Base-by-base conservation (phyloP, 2,113 vertebrate genomes). In the Chaenogobius annularis region DNA sequence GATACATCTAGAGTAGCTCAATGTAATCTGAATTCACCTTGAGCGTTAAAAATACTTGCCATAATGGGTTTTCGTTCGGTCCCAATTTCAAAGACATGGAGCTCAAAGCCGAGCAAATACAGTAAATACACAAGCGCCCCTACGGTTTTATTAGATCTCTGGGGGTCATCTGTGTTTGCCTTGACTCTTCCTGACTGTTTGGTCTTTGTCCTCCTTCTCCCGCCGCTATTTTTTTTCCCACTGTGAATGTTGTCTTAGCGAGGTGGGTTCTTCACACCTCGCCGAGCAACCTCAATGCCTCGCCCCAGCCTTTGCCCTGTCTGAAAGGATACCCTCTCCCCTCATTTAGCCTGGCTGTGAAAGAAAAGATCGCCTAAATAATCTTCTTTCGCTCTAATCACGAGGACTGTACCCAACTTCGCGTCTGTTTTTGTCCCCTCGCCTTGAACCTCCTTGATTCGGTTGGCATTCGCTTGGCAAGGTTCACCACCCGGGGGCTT, bases 331-430 rank as follows among this genome's bases (percentile, higher is more conserved):
- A 78, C 73, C 81, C 83, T 87, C 80, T 87, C 84, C 86, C 84
- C 82, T 88, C 82, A 81, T 87, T 89, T 85, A 84, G 72, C 79
- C 87, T 84, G 55, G 7, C 54, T 44, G 20, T 88, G 76, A 86
- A 90, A 89, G 86, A 86, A 80, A 83, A 83, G 77, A 37, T 23
- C 78, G 61, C 58, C 73, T 90, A 85, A 90, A 90, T 83, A 89
- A 90, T 84, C 87, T 88, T 83, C 83, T 71, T 69, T 73, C 48
- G 66, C 85, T 85, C 79, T 93, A 93, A 93, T 92, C 91, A 89
- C 75, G 68, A 67, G 84, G 74, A 77, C 77, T 73, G 69, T 62
- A 72, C 80, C 72, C 82, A 82, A 72, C 68, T 77, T 74, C 61
- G 46, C 65, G 83, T 82, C 83, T 93, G 23, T 17, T 58, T 58